A percentile compares a stretch with the other conserved stretches of the same genome.
Evolutionary conservation across 1,140 invertebrate genomes (phyloP).

Genomic region (Odontomachus brunneus): DNA sequence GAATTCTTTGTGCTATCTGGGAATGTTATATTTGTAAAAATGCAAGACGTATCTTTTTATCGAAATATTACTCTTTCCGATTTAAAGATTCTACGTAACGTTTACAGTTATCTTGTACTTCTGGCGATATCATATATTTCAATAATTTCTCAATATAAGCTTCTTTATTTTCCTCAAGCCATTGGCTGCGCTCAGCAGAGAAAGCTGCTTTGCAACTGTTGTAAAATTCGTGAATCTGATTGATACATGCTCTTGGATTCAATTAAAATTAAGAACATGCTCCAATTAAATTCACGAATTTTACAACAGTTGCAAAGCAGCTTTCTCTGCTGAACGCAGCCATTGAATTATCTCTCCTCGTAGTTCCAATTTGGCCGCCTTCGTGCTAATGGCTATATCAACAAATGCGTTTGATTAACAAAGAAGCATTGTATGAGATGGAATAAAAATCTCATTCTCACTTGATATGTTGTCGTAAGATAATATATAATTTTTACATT

Average conservation of each 20-base stretch:
- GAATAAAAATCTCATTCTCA: constrained; percentile 73
- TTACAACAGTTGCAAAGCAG: too few relatives aligned
- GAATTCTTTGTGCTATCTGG: too few relatives aligned
- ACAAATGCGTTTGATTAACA: constrained; percentile 24
- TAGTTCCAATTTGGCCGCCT: constrained; percentile 87
- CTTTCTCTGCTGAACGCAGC: too few relatives aligned
- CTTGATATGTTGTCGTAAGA: constrained; percentile 88
- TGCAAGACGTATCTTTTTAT: background rate
- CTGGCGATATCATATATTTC: constrained; percentile 86
- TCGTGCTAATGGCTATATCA: constrained; percentile 86
- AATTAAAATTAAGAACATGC: too few relatives aligned
- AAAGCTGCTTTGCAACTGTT: too few relatives aligned
- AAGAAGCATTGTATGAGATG: background rate
- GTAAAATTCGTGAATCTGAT: too few relatives aligned
- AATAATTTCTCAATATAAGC: constrained; percentile 88
- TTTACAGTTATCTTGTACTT: constrained; percentile 89
- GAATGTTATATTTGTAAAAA: background rate
- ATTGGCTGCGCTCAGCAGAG: too few relatives aligned
- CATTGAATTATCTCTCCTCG: constrained; percentile 86
- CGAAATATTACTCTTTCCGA: constrained; percentile 84
- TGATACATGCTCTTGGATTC: too few relatives aligned
- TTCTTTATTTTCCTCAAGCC: constrained; percentile 87
- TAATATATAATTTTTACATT: constrained; percentile 89
- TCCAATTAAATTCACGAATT: too few relatives aligned
- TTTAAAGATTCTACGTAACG: constrained; percentile 90